Conservation (phyloP, 2,888 invertebrate species). For the Megaustenia siamemsis region DNA sequence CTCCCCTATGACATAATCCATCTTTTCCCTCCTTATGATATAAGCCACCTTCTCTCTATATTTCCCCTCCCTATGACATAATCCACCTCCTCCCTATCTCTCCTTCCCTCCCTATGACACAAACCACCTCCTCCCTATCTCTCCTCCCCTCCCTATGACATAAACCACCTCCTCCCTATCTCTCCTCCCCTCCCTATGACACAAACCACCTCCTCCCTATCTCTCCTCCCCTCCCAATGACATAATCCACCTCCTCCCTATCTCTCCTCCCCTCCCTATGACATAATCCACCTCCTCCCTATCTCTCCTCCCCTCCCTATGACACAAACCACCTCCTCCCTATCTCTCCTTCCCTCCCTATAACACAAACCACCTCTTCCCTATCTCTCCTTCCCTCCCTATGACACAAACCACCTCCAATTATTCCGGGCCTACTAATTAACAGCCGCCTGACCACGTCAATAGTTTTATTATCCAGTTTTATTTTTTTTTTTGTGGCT, state of each 20-base stretch:
- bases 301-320: constrained; percentile 7
- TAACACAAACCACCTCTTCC: constrained; percentile 3
- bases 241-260: not conserved
- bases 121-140: not conserved
- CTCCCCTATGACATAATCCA: not conserved
- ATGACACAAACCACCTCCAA: not conserved
- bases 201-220: not conserved
- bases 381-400: not conserved
- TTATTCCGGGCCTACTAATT: not conserved
- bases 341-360: constrained; percentile 36
- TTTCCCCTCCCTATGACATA: not conserved
- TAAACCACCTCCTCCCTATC: not conserved
- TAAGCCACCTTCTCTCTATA: too few relatives aligned
- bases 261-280: not conserved
- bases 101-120: too few relatives aligned
- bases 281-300: not conserved
- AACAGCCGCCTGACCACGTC: not conserved
- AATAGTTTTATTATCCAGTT: too few relatives aligned
- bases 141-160: not conserved
- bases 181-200: not conserved
- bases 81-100: too few relatives aligned
- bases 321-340: not conserved
- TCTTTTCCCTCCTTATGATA: too few relatives aligned
- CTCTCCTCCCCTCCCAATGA: not conserved
- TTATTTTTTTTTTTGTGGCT: not conserved